Conservation (phyloP, 2,888 invertebrate genomes). For the Agonopterix heracliana region DNA sequence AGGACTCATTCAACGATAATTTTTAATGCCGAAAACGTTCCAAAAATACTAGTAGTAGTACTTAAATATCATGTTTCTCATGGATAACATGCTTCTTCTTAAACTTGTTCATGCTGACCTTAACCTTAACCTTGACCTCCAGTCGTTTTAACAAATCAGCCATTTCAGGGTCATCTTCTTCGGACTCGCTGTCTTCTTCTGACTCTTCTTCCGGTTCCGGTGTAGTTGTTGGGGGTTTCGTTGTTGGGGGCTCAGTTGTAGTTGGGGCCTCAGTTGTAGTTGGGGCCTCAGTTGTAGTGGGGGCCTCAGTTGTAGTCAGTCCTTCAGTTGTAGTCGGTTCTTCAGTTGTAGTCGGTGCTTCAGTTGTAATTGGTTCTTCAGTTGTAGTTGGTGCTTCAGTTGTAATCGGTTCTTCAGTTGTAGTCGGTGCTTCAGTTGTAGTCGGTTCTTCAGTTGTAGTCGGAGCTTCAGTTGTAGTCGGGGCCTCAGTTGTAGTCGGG, state of each 20-base stretch:
- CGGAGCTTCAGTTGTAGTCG: slow-evolving; percentile 11
- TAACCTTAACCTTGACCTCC: slow-evolving; percentile 57
- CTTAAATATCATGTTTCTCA: background rate
- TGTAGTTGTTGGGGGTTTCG: slow-evolving; percentile 7
- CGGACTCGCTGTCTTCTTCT: slow-evolving; percentile 21
- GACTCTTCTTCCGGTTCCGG: slow-evolving; percentile 25
- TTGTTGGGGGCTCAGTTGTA: slow-evolving; percentile 5
- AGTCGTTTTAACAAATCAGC: slow-evolving; percentile 49
- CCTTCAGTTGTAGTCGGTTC: slow-evolving; percentile 5
- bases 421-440: slow-evolving; percentile 5
- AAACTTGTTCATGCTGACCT: slow-evolving; percentile 49
- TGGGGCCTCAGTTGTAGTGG: slow-evolving; percentile 11
- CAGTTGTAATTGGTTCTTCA: slow-evolving; percentile 7
- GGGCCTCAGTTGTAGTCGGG: slow-evolving; percentile 12
- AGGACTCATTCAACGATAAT: too few relatives aligned
- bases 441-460: slow-evolving; percentile 11
- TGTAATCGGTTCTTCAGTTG: slow-evolving; percentile 11
- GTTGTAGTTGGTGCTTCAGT: slow-evolving; percentile 13
- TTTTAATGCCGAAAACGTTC: too few relatives aligned
- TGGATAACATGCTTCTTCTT: slow-evolving; percentile 22
- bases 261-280: slow-evolving; percentile 10
- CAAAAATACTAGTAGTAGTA: too few relatives aligned
- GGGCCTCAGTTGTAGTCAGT: slow-evolving; percentile 12
- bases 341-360: slow-evolving; percentile 8
- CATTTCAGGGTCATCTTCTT: slow-evolving; percentile 41